Conservation (phyloP, 2,888 invertebrate species). For the Lutraria lutraria region DNA sequence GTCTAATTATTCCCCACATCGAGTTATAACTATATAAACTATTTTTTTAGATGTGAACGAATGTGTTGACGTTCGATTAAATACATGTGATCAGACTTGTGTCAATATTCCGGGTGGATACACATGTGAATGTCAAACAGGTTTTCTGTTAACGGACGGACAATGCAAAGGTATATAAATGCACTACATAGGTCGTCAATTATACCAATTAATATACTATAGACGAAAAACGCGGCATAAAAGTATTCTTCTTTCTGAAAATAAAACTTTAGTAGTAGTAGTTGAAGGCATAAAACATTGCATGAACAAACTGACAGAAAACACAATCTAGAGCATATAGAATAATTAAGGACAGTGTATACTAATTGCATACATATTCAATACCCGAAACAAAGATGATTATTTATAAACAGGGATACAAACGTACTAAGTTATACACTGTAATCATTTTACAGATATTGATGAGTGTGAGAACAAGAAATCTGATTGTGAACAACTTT, state of each 20-base stretch:
- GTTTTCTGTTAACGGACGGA: conserved; percentile 16
- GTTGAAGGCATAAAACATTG: too few species aligned
- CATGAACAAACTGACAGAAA: too few species aligned
- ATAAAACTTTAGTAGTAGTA: too few species aligned
- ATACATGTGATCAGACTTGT: conserved; percentile 41
- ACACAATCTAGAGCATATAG: too few species aligned
- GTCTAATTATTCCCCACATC: neutral
- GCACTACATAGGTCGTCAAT: neutral
- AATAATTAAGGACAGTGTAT: too few species aligned
- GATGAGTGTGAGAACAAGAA: conserved; percentile 35
- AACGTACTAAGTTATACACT: neutral
- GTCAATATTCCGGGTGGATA: conserved; percentile 29
- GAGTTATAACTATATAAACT: neutral
- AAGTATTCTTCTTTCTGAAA: too few species aligned
- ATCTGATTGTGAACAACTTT: conserved; percentile 37
- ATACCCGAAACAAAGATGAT: too few species aligned
- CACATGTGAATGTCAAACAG: conserved; percentile 29
- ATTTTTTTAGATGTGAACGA: conserved; percentile 42
- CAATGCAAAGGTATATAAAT: neutral
- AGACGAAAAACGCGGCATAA: neutral
- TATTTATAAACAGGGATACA: too few species aligned
- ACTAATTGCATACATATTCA: too few species aligned
- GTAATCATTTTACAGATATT: conserved; percentile 26
- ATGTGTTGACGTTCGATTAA: conserved; percentile 2
- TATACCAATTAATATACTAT: neutral